Conservation (phyloP, 2,113 vertebrate species). For the Physeter macrocephalus region DNA sequence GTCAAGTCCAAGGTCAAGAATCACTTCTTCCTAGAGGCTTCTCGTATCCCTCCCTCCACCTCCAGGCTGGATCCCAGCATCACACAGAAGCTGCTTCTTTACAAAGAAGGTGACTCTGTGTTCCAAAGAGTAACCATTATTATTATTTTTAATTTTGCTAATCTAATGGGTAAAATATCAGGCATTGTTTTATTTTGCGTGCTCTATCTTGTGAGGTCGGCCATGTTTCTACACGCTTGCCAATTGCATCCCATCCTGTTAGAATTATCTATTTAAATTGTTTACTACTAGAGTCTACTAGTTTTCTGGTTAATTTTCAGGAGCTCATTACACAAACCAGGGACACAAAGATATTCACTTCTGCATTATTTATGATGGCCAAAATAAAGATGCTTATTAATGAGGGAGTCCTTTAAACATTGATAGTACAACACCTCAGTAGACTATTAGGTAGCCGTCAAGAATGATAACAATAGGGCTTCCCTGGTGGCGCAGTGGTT, state of each 20-base stretch:
- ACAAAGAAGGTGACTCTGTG: neutral
- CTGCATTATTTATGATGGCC: neutral
- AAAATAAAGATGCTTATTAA: neutral
- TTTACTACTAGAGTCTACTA: neutral
- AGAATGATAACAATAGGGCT: neutral
- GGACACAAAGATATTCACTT: neutral
- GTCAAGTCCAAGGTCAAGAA: neutral
- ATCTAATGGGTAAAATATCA: neutral
- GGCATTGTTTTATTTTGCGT: neutral
- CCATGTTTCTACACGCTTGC: rapidly evolving
- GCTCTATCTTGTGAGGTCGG: neutral
- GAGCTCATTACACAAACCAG: neutral
- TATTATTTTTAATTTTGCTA: neutral
- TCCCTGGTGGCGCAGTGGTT: too few species aligned
- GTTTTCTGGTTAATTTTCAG: neutral
- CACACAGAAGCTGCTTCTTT: neutral
- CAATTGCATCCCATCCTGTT: neutral
- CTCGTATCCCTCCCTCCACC: neutral
- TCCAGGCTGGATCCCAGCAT: neutral
- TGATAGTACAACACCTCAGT: neutral
- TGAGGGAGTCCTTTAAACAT: too few species aligned
- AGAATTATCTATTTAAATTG: too few species aligned
- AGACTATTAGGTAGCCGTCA: neutral
- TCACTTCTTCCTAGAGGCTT: rapidly evolving
- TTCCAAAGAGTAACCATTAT: neutral